A percentile compares a stretch with the other conserved stretches of the same genome.
Evolutionary conservation across 2,797 vertebrate genomes (phyloP).

Genomic region (Eremophila alpestris): DNA sequence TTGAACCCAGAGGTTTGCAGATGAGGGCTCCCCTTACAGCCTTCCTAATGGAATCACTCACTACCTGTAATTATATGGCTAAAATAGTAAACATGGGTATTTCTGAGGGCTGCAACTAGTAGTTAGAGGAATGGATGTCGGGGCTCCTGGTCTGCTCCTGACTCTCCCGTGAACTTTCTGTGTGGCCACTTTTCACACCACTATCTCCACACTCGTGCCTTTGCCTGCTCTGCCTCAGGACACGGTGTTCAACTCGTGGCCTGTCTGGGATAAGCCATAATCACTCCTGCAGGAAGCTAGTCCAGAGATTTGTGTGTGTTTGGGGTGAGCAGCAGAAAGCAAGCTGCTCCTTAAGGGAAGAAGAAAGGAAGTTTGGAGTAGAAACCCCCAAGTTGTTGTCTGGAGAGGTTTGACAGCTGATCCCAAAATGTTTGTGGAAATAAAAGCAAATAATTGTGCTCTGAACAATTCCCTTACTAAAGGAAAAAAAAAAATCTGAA

Average conservation of each 20-base stretch:
- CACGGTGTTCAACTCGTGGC: background rate
- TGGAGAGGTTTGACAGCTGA: background rate
- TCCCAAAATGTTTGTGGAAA: background rate
- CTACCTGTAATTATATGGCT: constrained; percentile 55
- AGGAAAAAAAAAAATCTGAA: background rate
- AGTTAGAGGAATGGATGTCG: background rate
- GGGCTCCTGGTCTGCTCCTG: background rate
- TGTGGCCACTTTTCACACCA: background rate
- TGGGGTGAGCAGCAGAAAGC: background rate
- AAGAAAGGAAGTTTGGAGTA: background rate
- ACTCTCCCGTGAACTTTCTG: constrained; percentile 19
- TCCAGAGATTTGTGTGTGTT: background rate
- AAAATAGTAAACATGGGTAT: constrained; percentile 47
- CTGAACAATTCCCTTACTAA: background rate
- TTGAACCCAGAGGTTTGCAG: background rate
- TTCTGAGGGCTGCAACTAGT: constrained; percentile 29
- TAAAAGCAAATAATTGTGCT: background rate
- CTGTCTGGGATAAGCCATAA: background rate
- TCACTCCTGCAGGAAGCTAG: background rate
- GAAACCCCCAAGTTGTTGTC: background rate
- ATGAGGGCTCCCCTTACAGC: background rate
- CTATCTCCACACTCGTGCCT: background rate
- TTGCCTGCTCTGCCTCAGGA: background rate
- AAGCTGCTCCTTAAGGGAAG: background rate
- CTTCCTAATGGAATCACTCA: constrained; percentile 50